phyloP scores from a whole-genome alignment of 1,140 invertebrate genomes.

The Heliconius nattereri region DNA sequence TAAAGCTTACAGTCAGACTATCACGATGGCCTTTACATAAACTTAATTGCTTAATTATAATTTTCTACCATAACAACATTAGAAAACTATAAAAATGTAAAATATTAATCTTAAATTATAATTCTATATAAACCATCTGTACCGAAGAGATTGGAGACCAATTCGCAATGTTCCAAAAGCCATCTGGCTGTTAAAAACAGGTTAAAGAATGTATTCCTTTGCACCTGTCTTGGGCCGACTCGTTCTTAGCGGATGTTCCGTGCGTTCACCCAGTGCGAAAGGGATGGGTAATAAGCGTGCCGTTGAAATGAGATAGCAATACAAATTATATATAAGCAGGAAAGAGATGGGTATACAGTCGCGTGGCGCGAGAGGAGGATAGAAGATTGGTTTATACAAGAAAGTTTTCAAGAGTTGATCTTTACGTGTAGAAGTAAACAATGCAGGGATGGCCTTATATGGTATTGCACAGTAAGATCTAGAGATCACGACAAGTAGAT shows the following conservation, averaged over 20 bases:
- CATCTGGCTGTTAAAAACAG: conserved; percentile 49
- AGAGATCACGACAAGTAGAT: background rate
- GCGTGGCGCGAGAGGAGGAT: conserved; percentile 59
- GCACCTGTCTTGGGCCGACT: conserved; percentile 61
- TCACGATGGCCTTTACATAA: too few relatives aligned
- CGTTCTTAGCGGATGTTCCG: conserved; percentile 62
- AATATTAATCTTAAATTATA: conserved; percentile 15
- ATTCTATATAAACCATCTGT: background rate
- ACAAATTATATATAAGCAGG: background rate
- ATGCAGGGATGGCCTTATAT: conserved; percentile 28
- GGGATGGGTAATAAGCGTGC: conserved; percentile 60
- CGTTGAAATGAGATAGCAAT: conserved; percentile 43
- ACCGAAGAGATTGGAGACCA: background rate
- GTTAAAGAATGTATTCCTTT: conserved; percentile 60
- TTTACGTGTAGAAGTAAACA: conserved; percentile 18
- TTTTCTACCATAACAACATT: too few relatives aligned
- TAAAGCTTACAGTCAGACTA: too few relatives aligned
- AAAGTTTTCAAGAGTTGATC: conserved; percentile 14
- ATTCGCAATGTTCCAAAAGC: conserved; percentile 16
- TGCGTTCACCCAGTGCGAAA: conserved; percentile 56
- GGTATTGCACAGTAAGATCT: conserved; percentile 18
- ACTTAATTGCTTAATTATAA: too few relatives aligned
- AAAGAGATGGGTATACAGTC: conserved; percentile 48
- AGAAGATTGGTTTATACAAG: conserved; percentile 6
- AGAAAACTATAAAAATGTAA: background rate